phyloP scores from a whole-genome alignment of 1,140 invertebrate genomes.

The Pseudomyrmex concolor region DNA sequence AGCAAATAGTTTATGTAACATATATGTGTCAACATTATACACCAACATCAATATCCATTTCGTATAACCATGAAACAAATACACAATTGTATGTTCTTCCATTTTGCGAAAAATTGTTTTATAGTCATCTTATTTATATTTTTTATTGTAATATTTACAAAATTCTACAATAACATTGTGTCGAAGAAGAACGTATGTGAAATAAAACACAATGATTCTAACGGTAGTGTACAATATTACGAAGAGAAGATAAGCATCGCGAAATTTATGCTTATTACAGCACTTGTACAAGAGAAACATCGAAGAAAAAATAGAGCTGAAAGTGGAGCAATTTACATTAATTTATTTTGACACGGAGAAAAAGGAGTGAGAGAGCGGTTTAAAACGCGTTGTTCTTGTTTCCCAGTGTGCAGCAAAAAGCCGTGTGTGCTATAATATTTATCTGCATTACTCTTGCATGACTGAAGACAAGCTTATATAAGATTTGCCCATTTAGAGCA shows the following conservation, averaged over 20 bases:
- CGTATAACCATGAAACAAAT: neutral
- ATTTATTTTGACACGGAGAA: neutral
- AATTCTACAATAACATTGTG: too few species aligned
- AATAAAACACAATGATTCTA: too few species aligned
- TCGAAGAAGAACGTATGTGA: too few species aligned
- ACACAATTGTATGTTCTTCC: too few species aligned
- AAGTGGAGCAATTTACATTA: neutral
- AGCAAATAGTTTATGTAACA: neutral
- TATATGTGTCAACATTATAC: neutral
- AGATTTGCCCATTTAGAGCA: slow-evolving; percentile 29
- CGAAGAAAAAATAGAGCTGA: neutral
- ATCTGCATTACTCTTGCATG: slow-evolving; percentile 19
- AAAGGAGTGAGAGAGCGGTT: neutral
- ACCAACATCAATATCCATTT: neutral
- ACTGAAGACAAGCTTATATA: slow-evolving; percentile 28
- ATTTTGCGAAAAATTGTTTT: too few species aligned
- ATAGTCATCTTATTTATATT: too few species aligned
- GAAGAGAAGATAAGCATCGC: too few species aligned
- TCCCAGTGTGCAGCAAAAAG: neutral
- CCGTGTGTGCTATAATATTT: neutral
- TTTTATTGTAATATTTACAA: too few species aligned
- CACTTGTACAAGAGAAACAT: too few species aligned
- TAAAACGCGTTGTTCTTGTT: neutral
- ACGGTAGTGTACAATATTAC: too few species aligned
- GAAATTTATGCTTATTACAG: too few species aligned